Conservation (phyloP, 1,140 invertebrate species). For the Leguminivora glycinivorella region DNA sequence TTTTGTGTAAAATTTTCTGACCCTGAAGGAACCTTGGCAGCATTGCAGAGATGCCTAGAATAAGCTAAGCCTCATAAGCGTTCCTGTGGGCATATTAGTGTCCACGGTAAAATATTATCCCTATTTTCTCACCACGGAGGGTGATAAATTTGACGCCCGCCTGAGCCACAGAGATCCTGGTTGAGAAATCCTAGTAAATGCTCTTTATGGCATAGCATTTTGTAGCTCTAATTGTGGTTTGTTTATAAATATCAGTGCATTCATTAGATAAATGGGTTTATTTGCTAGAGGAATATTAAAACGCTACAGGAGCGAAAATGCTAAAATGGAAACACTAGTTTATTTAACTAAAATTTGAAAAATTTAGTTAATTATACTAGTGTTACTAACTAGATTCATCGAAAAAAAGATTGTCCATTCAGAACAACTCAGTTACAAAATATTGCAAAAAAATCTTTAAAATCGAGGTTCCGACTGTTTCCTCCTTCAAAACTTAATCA, state of each 20-base stretch:
- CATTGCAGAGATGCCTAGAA: not conserved
- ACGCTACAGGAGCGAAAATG: not conserved
- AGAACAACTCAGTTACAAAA: too few relatives aligned
- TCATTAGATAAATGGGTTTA: not conserved
- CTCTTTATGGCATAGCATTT: not conserved
- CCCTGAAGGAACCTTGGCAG: too few relatives aligned
- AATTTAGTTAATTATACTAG: too few relatives aligned
- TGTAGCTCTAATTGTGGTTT: not conserved
- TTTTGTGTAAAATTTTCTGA: too few relatives aligned
- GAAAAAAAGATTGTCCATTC: too few relatives aligned
- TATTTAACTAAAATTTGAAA: too few relatives aligned
- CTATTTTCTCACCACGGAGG: not conserved
- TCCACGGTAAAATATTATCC: conserved; percentile 1
- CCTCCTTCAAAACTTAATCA: too few relatives aligned
- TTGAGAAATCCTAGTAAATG: conserved; percentile 4
- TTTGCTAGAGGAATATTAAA: too few relatives aligned
- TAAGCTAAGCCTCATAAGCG: not conserved
- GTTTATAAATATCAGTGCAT: not conserved
- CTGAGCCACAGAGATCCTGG: not conserved
- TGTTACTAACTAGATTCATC: too few relatives aligned
- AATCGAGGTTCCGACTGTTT: too few relatives aligned
- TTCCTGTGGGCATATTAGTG: conserved; percentile 9
- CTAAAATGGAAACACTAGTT: too few relatives aligned
- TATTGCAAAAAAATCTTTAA: too few relatives aligned
- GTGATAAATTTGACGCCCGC: conserved; percentile 8